Evolutionary conservation across 2,113 vertebrate genomes (phyloP).

Genomic region (Cololabis saira): DNA sequence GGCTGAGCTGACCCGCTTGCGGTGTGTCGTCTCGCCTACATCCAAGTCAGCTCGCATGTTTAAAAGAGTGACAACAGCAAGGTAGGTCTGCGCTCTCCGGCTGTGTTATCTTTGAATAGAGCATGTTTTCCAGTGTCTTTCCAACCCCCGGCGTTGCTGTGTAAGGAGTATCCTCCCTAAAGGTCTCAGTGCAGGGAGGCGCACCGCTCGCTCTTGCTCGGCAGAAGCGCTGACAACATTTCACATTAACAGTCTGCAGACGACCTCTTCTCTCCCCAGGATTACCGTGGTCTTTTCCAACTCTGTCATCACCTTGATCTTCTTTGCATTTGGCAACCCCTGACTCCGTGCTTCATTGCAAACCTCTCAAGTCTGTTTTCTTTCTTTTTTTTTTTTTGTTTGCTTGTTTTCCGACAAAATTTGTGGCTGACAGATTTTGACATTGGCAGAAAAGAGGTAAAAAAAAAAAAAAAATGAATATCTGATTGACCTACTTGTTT

Average conservation of each 20-base stretch:
- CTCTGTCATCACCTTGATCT: conserved; percentile 6
- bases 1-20: conserved; percentile 54
- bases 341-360: conserved; percentile 21
- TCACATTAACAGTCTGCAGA: conserved; percentile 34
- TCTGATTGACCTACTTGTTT: conserved; percentile 60
- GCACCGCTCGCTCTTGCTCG: conserved; percentile 56
- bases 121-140: background rate
- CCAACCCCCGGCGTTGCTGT: conserved; percentile 15
- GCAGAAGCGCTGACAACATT: conserved; percentile 62
- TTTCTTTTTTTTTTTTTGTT: conserved; percentile 12
- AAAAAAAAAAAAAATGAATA: background rate
- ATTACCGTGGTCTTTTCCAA: conserved; percentile 15
- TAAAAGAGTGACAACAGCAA: conserved; percentile 71
- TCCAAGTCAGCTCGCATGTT: conserved; percentile 76
- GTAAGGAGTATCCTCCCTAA: conserved; percentile 34
- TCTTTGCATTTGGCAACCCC: conserved; percentile 23
- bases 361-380: conserved; percentile 26
- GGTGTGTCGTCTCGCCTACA: conserved; percentile 65
- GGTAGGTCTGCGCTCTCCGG: conserved; percentile 70
- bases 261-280: conserved; percentile 52
- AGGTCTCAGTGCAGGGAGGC: conserved; percentile 40
- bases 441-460: conserved; percentile 55
- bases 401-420: conserved; percentile 6
- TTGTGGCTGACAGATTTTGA: conserved; percentile 54
- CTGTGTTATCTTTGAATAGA: background rate